A percentile compares a stretch with the other conserved stretches of the same genome.
Conservation (phyloP, 2,888 invertebrate genomes). For the Hydropsyche betteni region DNA sequence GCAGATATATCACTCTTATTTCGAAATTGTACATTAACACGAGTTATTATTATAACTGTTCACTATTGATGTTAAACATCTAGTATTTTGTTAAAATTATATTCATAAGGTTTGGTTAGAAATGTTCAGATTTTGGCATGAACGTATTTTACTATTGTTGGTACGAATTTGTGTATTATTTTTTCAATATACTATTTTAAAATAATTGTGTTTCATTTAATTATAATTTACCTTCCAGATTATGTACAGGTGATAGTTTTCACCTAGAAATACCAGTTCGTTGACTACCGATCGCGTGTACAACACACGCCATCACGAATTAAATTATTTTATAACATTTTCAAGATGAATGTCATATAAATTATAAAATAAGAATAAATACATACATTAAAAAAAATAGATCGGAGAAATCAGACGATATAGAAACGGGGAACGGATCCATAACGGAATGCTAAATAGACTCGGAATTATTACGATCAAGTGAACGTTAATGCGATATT, state of each 20-base stretch:
- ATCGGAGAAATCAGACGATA: background rate
- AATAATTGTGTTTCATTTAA: slow-evolving; percentile 1
- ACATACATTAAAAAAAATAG: background rate
- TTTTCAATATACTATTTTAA: slow-evolving; percentile 17
- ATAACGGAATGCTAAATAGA: background rate
- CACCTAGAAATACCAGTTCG: too few species aligned
- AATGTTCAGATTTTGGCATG: background rate
- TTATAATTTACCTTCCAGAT: background rate
- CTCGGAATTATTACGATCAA: background rate
- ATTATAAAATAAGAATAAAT: slow-evolving; percentile 9
- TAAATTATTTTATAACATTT: background rate
- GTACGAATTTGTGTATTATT: background rate
- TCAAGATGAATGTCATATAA: background rate
- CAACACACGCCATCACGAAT: background rate
- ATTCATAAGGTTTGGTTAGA: background rate
- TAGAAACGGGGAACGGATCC: background rate
- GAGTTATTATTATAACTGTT: background rate
- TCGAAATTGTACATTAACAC: slow-evolving; percentile 1
- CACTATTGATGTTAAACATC: background rate
- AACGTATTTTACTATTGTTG: background rate
- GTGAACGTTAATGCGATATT: too few species aligned
- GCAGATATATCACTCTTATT: background rate
- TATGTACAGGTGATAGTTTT: too few species aligned
- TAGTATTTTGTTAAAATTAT: background rate
- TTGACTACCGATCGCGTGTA: background rate